These are phyloP conservation scores for Microctenopoma stevenorrisi DNA, from an alignment of 2,797 vertebrate species.

Conservation along the genomic window DNA sequence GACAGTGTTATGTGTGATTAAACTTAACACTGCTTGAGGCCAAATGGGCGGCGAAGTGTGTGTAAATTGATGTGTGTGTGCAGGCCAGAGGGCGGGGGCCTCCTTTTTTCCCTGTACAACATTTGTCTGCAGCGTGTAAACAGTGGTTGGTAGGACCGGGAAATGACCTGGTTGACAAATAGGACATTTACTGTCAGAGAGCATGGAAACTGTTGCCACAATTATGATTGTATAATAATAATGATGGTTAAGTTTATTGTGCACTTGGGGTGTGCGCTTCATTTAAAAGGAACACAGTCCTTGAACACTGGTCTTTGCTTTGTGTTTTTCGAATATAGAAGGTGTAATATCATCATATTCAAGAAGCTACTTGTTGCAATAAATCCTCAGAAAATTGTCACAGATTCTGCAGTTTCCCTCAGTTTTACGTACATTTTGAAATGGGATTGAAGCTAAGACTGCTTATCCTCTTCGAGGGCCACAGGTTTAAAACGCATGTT, in stretches of 20 bases:
- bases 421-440: too few relatives aligned
- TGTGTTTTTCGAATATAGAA: background rate
- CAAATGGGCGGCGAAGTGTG: slow-evolving; percentile 41
- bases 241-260: background rate
- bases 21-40: slow-evolving; percentile 43
- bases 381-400: too few relatives aligned
- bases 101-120: slow-evolving; percentile 17
- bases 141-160: slow-evolving; percentile 47
- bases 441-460: too few relatives aligned
- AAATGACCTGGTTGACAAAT: slow-evolving; percentile 44
- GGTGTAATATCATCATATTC: too few relatives aligned
- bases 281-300: background rate
- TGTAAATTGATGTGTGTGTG: background rate
- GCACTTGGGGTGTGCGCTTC: background rate
- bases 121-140: slow-evolving; percentile 50
- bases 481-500: slow-evolving; percentile 8
- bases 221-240: slow-evolving; percentile 1
- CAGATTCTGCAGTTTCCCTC: too few relatives aligned
- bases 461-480: background rate
- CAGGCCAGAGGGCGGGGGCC: slow-evolving; percentile 47
- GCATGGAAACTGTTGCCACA: slow-evolving; percentile 39
- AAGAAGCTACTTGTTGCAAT: background rate
- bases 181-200: background rate
- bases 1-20: slow-evolving; percentile 67
- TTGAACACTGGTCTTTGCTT: background rate